Evolutionary conservation across 2,797 vertebrate genomes (phyloP).

Genomic region (Eulemur coronatus): DNA sequence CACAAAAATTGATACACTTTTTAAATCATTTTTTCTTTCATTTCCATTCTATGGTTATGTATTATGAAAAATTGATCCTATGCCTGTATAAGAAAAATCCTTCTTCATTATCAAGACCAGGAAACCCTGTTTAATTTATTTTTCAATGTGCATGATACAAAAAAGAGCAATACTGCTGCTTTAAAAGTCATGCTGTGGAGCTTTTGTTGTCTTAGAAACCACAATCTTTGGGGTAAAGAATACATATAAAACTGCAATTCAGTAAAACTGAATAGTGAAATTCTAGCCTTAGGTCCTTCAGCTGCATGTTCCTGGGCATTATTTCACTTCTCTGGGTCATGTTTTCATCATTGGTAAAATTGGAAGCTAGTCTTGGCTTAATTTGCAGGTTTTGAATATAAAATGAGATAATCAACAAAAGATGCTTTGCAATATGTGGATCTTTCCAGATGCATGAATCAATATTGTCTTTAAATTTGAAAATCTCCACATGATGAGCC

Average conservation of each 20-base stretch:
- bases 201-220: not conserved
- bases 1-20: not conserved
- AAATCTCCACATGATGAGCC: not conserved
- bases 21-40: not conserved
- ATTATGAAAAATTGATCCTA: constrained; percentile 4
- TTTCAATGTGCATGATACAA: not conserved
- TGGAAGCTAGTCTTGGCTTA: not conserved
- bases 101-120: not conserved
- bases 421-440: not conserved
- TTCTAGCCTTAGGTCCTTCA: not conserved
- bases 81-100: not conserved
- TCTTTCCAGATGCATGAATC: not conserved
- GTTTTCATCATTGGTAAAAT: not conserved
- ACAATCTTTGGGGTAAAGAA: not conserved
- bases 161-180: not conserved
- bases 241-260: not conserved
- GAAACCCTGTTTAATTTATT: not conserved
- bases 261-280: not conserved
- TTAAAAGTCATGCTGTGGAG: not conserved
- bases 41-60: not conserved
- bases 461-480: not conserved
- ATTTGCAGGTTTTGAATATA: not conserved
- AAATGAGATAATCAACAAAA: not conserved
- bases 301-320: not conserved
- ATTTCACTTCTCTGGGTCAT: not conserved